A percentile compares a stretch with the other conserved stretches of the same genome.
Conservation (phyloP, 92 coral and sea anemone species). For the Actinernus sp. region DNA sequence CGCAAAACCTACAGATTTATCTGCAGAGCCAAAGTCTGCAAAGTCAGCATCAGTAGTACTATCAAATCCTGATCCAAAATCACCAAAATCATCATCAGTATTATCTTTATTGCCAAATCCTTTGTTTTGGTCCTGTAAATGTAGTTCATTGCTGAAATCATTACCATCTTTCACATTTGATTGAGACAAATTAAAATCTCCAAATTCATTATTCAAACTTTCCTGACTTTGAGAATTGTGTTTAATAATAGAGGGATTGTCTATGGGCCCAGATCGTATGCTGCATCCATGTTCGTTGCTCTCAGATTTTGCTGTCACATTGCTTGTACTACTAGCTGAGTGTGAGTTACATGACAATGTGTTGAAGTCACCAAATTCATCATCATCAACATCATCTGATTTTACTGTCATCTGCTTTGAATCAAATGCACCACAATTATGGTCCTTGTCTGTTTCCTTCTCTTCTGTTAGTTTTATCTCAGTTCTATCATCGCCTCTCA, state of each 20-base stretch:
- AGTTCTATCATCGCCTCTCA: too few species aligned
- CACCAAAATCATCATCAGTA: conserved; percentile 14
- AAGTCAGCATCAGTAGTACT: conserved; percentile 12
- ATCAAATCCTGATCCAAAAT: conserved; percentile 10
- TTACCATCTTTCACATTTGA: conserved; percentile 6
- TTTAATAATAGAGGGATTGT: too few species aligned
- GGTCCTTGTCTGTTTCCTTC: not conserved
- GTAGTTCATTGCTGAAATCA: too few species aligned
- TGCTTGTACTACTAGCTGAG: not conserved
- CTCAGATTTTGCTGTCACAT: not conserved
- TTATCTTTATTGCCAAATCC: too few species aligned
- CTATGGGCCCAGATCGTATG: too few species aligned
- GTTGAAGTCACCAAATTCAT: conserved; percentile 31
- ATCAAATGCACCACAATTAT: conserved; percentile 6
- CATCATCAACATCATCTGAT: conserved; percentile 1
- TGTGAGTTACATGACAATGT: conserved; percentile 1
- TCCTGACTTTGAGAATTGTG: too few species aligned
- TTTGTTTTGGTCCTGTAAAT: too few species aligned
- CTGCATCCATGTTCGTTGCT: not conserved
- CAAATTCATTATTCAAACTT: conserved; percentile 14
- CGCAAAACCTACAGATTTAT: conserved; percentile 23
- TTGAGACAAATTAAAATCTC: conserved; percentile 33
- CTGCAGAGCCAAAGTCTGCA: conserved; percentile 21
- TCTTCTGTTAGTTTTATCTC: not conserved
- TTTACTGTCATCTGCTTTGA: not conserved